Base-by-base conservation (phyloP, 2,113 vertebrate species). In the Andinoacara biseriatus region DNA sequence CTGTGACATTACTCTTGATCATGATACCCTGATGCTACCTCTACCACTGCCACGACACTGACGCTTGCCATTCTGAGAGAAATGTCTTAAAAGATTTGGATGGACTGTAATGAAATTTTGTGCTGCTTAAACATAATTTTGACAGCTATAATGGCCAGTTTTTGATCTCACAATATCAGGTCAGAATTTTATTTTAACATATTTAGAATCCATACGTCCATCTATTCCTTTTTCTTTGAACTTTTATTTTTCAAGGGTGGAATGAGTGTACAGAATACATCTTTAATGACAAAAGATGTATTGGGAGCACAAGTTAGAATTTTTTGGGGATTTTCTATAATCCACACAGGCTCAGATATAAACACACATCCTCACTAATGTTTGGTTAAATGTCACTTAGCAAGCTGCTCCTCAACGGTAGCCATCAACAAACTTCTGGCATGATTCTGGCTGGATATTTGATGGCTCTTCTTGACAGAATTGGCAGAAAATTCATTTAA, bases 231-330 rank as follows among this genome's bases (percentile, higher is more conserved):
- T 43, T 67, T 46, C 14, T 67, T 46, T 17, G 7, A 46, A 46
- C 62, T 17, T 22, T 46, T 65, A n/a, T 22, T 65, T 65, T 43
- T 65, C 14, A 7, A 0, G 62, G 0, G n/a, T 43, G n/a, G 38
- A 65, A 65, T 24, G 62, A 67, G 5, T 46, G 14, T 22, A 67
- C 43, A 46, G 0, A 22, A 26, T 15, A 9, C 35, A 38, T 38
- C 31, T 33, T 33, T 33, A 33, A 33, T 33, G 9, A 9, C 7
- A 38, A 38, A 38, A 38, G 2, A 38, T 46, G 22, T 46, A 67
- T 10, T 46, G 63, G 63, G 63, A 10, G 38, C 43, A 26, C 1
- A 2, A 67, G 35, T 67, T 67, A 11, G 38, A 40, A 11, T 40
- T 11, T 26, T 14, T 46, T 38, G 18, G 26, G 40, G 63, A 18